Base-by-base conservation (phyloP, 2,888 invertebrate genomes). In the Carterocephalus palaemon region DNA sequence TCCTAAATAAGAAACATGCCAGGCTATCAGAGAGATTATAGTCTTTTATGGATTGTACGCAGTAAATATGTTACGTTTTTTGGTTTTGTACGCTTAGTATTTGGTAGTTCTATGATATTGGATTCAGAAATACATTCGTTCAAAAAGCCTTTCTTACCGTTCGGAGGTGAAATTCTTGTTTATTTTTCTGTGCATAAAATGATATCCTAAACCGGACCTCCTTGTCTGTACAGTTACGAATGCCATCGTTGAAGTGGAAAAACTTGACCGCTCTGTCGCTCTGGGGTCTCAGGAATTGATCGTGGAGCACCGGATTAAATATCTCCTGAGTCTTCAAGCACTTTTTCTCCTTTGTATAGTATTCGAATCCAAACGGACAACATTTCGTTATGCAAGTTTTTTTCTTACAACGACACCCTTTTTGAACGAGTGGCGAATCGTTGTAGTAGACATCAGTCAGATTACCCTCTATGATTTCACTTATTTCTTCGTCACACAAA, bases 361-460 rank as follows among this genome's bases (percentile, higher is more conserved):
- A 41, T 2, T 23, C 33, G 4, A 4, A 5, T 7, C 26, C 33
- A 3, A 33, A 33, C 3, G 41, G 41, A 15, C 41, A 41, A 26
- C 41, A 41, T 9, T 41, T 41, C 8, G 9, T 19, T 9, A 41
- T 3, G 6, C 41, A 41, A 2, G 26, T 4, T 7, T 41, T 41
- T 13, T 33, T 5, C 8, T 2, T 9, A 22, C 34, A 34, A 8
- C 9, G 3, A 8, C 13, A n/a, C 1, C 2, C 5, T n/a, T 4
- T 20, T 3, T 34, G 22, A 15, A 6, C 7, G 2, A 41, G 24
- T 20, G 8, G 33, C 8, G 4, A 2, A 4, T 24, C 23, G n/a
- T 33, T 41, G 19, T 41, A 33, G 9, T 26, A 41, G 2, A 41
- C 8, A 2, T 41, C 33, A 6, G 41, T 32, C 6, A 12, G n/a